Evolutionary conservation across 2,113 vertebrate species (phyloP).

Genomic region (Atractosteus spatula): DNA sequence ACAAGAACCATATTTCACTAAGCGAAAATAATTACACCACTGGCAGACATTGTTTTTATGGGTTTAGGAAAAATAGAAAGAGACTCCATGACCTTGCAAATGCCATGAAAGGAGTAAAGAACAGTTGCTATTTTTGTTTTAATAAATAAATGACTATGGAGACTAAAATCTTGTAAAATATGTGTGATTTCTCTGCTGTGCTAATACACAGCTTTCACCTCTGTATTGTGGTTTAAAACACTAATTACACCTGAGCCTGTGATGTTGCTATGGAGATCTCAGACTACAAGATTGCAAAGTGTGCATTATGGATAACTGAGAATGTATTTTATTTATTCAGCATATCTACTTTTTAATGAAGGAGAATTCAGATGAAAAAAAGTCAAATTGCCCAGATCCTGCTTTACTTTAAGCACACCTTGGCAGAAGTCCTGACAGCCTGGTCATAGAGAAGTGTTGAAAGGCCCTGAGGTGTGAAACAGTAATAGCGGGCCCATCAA

Average conservation of each 20-base stretch:
- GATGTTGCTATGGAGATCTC: conserved; percentile 13
- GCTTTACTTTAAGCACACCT: too few relatives aligned
- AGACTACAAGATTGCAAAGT: neutral
- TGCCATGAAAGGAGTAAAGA: conserved; percentile 18
- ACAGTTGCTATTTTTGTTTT: neutral
- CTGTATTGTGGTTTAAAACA: neutral
- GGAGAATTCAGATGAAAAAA: neutral
- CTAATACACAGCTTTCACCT: neutral
- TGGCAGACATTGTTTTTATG: too few relatives aligned
- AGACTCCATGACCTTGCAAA: conserved; percentile 17
- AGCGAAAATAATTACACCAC: too few relatives aligned
- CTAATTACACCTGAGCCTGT: conserved; percentile 14
- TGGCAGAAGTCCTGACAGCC: too few relatives aligned
- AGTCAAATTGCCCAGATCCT: too few relatives aligned
- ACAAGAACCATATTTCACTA: too few relatives aligned
- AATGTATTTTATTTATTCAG: conserved; percentile 32
- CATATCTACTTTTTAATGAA: conserved; percentile 39
- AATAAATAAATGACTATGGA: too few relatives aligned
- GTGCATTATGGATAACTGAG: neutral
- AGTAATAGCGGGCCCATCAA: too few relatives aligned
- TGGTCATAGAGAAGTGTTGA: too few relatives aligned
- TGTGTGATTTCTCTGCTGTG: neutral
- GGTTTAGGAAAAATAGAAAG: neutral
- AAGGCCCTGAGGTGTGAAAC: too few relatives aligned
- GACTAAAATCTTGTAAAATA: conserved; percentile 9